Percentiles rank a stretch among this genome's conserved stretches.
phyloP scores from a whole-genome alignment of 2,113 vertebrate genomes.

The Phycodurus eques region DNA sequence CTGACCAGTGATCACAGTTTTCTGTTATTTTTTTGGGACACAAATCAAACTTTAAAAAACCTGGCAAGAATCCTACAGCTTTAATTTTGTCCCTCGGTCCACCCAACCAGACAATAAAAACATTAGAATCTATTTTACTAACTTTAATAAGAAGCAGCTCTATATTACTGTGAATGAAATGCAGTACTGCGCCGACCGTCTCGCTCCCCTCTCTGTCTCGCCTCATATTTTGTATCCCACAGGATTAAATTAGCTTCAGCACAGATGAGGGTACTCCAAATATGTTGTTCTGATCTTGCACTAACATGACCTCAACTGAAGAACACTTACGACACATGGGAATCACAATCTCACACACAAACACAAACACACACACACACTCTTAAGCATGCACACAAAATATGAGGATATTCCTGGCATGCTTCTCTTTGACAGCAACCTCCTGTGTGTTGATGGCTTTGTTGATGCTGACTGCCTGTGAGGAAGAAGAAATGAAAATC shows the following conservation, averaged over 20 bases:
- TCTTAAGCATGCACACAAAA: slow-evolving; percentile 28
- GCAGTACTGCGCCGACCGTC: not conserved
- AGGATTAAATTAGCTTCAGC: slow-evolving; percentile 34
- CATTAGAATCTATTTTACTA: not conserved
- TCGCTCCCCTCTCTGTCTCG: not conserved
- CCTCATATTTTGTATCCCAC: slow-evolving; percentile 9
- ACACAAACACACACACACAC: not conserved
- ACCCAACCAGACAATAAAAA: not conserved
- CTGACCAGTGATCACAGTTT: too few species aligned
- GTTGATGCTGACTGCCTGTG: slow-evolving; percentile 98
- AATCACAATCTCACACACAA: slow-evolving; percentile 23
- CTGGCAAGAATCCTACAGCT: not conserved
- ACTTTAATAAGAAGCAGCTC: not conserved
- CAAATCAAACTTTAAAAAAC: not conserved
- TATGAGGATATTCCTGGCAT: slow-evolving; percentile 97
- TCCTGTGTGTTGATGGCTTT: slow-evolving; percentile 99
- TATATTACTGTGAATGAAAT: not conserved
- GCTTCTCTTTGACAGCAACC: slow-evolving; percentile 98
- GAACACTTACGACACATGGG: not conserved
- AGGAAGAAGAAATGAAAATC: slow-evolving; percentile 26
- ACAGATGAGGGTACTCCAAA: slow-evolving; percentile 15
- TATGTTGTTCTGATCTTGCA: slow-evolving; percentile 38
- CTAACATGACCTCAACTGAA: slow-evolving; percentile 28
- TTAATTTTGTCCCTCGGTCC: not conserved
- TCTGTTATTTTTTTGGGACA: not conserved